Conservation (phyloP, 2,888 invertebrate genomes). For the Steinernema carpocapsae region DNA sequence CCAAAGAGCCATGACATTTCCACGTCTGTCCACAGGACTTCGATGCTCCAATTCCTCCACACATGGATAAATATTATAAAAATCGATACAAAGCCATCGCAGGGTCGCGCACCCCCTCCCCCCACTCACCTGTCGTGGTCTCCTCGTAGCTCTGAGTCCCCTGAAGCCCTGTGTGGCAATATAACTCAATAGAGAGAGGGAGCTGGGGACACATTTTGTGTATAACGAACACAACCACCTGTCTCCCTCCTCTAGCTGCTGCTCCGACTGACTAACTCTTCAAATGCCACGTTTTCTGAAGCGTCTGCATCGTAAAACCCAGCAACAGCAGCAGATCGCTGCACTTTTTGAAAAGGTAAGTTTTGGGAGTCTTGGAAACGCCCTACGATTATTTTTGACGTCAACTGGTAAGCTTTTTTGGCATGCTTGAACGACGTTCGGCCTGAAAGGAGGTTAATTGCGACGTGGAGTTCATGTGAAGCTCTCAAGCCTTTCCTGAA, state of each 20-base stretch:
- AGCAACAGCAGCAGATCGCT: background rate
- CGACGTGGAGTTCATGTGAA: background rate
- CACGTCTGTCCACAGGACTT: background rate
- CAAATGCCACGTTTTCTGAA: conserved; percentile 19
- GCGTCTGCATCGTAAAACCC: background rate
- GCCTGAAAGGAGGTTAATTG: background rate
- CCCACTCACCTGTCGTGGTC: background rate
- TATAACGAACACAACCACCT: too few relatives aligned
- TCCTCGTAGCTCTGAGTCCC: too few relatives aligned
- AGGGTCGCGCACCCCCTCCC: conserved; percentile 17
- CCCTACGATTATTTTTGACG: background rate
- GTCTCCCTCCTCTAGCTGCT: too few relatives aligned
- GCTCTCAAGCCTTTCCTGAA: too few relatives aligned
- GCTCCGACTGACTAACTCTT: too few relatives aligned
- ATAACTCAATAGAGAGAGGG: too few relatives aligned
- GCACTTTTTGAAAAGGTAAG: background rate
- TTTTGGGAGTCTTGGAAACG: too few relatives aligned
- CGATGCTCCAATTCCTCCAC: conserved; percentile 19
- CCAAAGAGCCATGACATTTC: background rate
- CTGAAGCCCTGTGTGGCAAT: too few relatives aligned
- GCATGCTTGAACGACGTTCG: background rate
- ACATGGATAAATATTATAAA: conserved; percentile 29
- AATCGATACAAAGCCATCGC: conserved; percentile 26
- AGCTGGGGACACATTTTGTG: too few relatives aligned
- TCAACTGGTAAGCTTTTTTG: too few relatives aligned